A percentile compares a stretch with the other conserved stretches of the same genome.
Conservation (phyloP, 2,888 invertebrate species). For the Liopterus haemorrhoidalis region DNA sequence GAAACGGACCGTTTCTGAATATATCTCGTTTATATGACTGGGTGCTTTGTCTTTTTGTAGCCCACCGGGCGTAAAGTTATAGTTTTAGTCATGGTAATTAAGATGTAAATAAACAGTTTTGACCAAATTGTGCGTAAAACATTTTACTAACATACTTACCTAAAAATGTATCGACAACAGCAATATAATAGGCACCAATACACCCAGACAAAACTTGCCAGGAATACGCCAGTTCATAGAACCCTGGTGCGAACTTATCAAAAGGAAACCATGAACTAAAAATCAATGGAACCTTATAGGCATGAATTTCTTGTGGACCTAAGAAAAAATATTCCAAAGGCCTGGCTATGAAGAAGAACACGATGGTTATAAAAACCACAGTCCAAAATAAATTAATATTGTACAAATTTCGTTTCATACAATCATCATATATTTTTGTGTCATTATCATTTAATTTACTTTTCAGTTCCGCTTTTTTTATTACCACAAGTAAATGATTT, state of each 20-base stretch:
- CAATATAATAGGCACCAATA: constrained; percentile 5
- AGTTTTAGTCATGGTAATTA: no score
- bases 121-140: no score
- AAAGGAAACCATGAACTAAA: constrained; percentile 28
- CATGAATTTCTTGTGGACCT: constrained; percentile 2
- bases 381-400: constrained; percentile 10
- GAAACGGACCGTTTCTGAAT: no score
- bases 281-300: constrained; percentile 3
- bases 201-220: constrained; percentile 14
- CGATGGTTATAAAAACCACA: constrained; percentile 6
- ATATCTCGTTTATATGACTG: no score
- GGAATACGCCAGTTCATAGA: constrained; percentile 22
- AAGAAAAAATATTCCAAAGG: constrained; percentile 9
- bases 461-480: no score
- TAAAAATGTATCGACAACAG: constrained; percentile 8
- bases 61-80: no score
- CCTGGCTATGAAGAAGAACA: constrained; percentile 7
- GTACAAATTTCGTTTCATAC: constrained; percentile 8
- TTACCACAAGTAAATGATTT: background rate
- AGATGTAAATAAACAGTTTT: no score
- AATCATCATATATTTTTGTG: constrained; percentile 5
- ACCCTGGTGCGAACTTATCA: constrained; percentile 21
- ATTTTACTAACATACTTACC: no score
- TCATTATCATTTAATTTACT: constrained; percentile 6
- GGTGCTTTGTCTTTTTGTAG: no score